phyloP scores from a whole-genome alignment of 2,113 vertebrate species.

The Notiomystis cincta region DNA sequence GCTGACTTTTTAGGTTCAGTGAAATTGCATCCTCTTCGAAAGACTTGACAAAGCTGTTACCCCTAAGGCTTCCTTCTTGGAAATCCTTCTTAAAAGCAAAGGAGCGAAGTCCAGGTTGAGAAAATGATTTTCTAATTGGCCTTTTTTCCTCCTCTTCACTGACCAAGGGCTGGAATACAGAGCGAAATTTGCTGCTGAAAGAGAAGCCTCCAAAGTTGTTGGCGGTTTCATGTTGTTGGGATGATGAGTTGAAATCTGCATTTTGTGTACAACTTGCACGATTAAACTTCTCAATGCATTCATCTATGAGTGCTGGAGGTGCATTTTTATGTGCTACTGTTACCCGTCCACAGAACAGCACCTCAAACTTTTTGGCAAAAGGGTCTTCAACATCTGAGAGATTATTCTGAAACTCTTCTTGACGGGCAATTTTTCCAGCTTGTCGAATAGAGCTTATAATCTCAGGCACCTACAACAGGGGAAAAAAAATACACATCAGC shows the following conservation, averaged over 20 bases:
- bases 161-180: constrained; percentile 70
- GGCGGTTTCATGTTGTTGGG: constrained; percentile 31
- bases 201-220: constrained; percentile 48
- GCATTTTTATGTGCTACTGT: constrained; percentile 93
- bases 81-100: constrained; percentile 81
- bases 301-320: constrained; percentile 92
- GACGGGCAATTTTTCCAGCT: constrained; percentile 90
- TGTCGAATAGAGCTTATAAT: constrained; percentile 94
- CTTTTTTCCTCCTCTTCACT: constrained; percentile 51
- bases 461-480: constrained; percentile 83
- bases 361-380: constrained; percentile 95
- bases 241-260: neutral
- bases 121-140: constrained; percentile 74
- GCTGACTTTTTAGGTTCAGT: constrained; percentile 79
- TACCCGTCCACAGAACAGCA: constrained; percentile 91
- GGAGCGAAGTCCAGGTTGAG: constrained; percentile 74
- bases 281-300: constrained; percentile 95
- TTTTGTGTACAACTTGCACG: constrained; percentile 66
- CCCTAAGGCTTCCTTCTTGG: constrained; percentile 49
- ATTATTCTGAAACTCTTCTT: constrained; percentile 79
- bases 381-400: constrained; percentile 70
- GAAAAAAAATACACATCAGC: neutral
- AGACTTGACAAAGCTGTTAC: constrained; percentile 76
- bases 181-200: constrained; percentile 58
- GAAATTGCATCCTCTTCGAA: constrained; percentile 87